A percentile compares a stretch with the other conserved stretches of the same genome.
Evolutionary conservation across 2,113 vertebrate species (phyloP).

Genomic region (Theristicus caerulescens): DNA sequence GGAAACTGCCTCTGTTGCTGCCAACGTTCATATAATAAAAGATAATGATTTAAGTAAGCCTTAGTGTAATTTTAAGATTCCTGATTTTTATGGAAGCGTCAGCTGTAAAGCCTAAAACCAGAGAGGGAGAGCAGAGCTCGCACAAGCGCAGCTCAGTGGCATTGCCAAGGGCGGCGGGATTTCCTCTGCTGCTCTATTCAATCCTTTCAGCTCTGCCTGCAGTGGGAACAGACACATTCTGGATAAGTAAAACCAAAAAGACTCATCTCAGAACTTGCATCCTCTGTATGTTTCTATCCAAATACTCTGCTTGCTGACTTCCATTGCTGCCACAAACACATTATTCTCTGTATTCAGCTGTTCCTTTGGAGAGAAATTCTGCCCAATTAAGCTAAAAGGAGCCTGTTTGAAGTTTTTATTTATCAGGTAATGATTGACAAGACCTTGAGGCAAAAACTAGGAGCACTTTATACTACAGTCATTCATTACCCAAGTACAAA

Average conservation of each 20-base stretch:
- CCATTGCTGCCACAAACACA: background rate
- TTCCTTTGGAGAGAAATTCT: constrained; percentile 2
- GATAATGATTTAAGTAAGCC: constrained; percentile 20
- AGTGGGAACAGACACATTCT: background rate
- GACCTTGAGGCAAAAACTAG: constrained; percentile 57
- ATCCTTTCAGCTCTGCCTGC: background rate
- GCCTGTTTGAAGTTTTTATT: constrained; percentile 63
- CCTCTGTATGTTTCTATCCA: background rate
- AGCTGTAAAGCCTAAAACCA: background rate
- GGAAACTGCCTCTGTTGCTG: background rate
- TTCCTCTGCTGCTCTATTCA: background rate
- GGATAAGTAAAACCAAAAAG: background rate
- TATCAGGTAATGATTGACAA: constrained; percentile 68
- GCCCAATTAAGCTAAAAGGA: constrained; percentile 53
- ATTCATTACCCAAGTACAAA: constrained; percentile 44
- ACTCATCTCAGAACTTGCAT: background rate
- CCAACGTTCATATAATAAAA: background rate
- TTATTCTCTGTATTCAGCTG: background rate
- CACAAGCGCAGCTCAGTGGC: background rate
- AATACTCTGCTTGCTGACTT: background rate
- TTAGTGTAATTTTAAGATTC: background rate
- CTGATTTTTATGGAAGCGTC: background rate
- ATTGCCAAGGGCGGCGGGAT: background rate
- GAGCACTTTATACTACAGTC: constrained; percentile 11
- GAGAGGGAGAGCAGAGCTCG: background rate